phyloP scores from a whole-genome alignment of 2,113 vertebrate genomes.

The Lamprotornis superbus region DNA sequence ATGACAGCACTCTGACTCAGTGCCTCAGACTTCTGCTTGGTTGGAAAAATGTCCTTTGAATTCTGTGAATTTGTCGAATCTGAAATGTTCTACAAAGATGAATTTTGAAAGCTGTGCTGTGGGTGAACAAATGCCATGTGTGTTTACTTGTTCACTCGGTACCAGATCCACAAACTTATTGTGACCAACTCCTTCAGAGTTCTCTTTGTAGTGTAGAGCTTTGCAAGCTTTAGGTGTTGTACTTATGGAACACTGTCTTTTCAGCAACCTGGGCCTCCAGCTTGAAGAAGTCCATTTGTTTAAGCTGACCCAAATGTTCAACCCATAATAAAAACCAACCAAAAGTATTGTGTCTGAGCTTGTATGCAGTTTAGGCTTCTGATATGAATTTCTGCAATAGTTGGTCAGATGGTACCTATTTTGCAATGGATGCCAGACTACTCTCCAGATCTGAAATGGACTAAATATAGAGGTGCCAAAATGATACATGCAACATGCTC shows the following conservation, averaged over 20 bases:
- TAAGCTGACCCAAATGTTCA: background rate
- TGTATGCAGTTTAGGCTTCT: background rate
- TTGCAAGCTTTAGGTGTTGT: background rate
- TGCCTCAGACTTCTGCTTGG: background rate
- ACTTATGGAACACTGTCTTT: background rate
- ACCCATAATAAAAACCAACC: background rate
- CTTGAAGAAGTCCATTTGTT: background rate
- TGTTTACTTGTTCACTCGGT: background rate
- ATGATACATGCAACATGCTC: background rate
- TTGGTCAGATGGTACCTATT: background rate
- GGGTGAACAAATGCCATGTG: rapidly evolving
- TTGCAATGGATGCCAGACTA: background rate
- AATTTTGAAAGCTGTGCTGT: background rate
- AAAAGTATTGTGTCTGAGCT: background rate
- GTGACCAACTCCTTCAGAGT: background rate
- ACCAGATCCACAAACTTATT: background rate
- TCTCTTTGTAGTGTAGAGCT: background rate
- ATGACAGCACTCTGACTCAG: background rate
- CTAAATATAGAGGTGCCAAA: background rate
- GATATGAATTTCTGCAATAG: background rate
- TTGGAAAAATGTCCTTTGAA: background rate
- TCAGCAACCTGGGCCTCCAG: background rate
- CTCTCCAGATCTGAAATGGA: background rate
- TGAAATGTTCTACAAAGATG: background rate
- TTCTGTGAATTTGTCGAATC: background rate